These are phyloP conservation scores for Pomacea canaliculata DNA, from an alignment of 2,888 invertebrate species.

Conservation along the genomic window DNA sequence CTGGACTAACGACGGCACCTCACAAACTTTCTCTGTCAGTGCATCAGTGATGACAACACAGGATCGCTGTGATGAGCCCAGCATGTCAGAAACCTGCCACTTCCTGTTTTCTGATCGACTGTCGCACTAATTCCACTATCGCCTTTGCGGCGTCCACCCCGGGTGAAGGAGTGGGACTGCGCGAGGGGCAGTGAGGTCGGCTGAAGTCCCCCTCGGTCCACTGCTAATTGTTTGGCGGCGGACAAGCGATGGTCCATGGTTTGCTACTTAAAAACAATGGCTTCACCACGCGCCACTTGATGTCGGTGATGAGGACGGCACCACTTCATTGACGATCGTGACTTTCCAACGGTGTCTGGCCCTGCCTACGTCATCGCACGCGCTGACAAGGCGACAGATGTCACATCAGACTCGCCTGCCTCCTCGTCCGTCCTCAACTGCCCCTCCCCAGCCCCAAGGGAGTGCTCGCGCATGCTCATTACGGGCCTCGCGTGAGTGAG, in stretches of 20 bases:
- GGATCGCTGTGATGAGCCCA: too few species aligned
- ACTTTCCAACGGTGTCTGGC: neutral
- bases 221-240: too few species aligned
- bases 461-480: constrained; percentile 23
- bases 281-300: neutral
- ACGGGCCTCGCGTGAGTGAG: constrained; percentile 23
- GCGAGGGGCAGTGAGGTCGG: too few species aligned
- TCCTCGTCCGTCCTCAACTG: neutral
- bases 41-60: too few species aligned
- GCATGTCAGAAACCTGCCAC: too few species aligned
- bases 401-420: constrained; percentile 14
- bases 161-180: too few species aligned
- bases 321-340: neutral
- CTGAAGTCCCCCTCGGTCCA: too few species aligned
- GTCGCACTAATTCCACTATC: too few species aligned
- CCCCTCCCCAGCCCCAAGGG: constrained; percentile 5
- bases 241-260: neutral
- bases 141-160: too few species aligned
- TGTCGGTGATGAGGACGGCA: neutral
- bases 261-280: neutral
- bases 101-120: too few species aligned
- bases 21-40: too few species aligned
- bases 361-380: constrained; percentile 10
- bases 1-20: too few species aligned
- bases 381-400: constrained; percentile 28